Evolutionary conservation across 2,888 invertebrate species (phyloP).

Genomic region (Stegophylla sp.): DNA sequence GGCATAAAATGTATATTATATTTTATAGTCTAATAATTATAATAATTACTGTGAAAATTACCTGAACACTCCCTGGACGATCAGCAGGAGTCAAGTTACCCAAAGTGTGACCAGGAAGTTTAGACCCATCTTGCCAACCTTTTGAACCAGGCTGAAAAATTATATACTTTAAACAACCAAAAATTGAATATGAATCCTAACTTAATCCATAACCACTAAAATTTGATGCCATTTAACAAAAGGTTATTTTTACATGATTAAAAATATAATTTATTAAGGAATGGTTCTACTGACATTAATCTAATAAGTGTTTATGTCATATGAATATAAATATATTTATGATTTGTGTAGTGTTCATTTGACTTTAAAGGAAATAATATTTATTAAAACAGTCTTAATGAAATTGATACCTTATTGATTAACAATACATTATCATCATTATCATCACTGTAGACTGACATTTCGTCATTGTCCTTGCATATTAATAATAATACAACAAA

Average conservation of each 20-base stretch:
- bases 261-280: slow-evolving; percentile 17
- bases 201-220: background rate
- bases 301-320: background rate
- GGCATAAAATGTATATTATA: slow-evolving; percentile 58
- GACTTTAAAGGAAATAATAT: slow-evolving; percentile 18
- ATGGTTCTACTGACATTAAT: slow-evolving; percentile 27
- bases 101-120: slow-evolving; percentile 72
- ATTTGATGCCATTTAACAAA: background rate
- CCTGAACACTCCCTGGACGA: slow-evolving; percentile 96
- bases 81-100: slow-evolving; percentile 92
- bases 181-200: background rate
- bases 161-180: background rate
- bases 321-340: background rate
- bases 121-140: slow-evolving; percentile 85
- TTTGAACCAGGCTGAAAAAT: slow-evolving; percentile 54
- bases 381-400: slow-evolving; percentile 16
- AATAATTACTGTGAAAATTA: slow-evolving; percentile 65
- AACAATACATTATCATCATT: slow-evolving; percentile 56
- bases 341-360: background rate
- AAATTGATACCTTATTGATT: slow-evolving; percentile 55
- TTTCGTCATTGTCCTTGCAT: slow-evolving; percentile 51
- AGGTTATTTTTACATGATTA: slow-evolving; percentile 4
- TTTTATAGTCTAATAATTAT: background rate
- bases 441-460: slow-evolving; percentile 55
- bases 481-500: slow-evolving; percentile 46